phyloP scores from a whole-genome alignment of 2,113 vertebrate species.

The Indicator maculatus region DNA sequence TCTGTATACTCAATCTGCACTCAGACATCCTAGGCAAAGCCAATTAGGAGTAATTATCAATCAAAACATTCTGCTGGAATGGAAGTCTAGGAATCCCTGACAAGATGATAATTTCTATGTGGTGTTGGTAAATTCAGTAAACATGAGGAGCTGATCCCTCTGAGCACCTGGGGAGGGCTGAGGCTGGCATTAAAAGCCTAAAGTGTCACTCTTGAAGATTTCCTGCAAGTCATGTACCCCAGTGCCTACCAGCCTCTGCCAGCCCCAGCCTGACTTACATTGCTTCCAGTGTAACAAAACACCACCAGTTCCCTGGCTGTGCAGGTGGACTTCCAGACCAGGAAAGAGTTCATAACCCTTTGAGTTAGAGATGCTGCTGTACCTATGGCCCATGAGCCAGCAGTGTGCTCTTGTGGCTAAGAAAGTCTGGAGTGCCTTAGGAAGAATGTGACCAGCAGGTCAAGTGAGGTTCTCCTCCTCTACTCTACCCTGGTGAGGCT shows the following conservation, averaged over 20 bases:
- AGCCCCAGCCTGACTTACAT: fast-evolving
- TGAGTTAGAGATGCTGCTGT: too few relatives aligned
- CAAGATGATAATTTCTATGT: fast-evolving
- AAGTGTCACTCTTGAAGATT: too few relatives aligned
- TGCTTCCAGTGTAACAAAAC: not conserved
- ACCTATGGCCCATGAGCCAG: not conserved
- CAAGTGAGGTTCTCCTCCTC: too few relatives aligned
- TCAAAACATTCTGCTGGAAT: not conserved
- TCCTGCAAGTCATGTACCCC: not conserved
- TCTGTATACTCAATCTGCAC: not conserved
- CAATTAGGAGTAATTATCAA: not conserved
- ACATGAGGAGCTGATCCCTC: not conserved
- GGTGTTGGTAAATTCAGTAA: not conserved
- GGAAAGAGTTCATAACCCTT: not conserved
- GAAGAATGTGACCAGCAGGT: too few relatives aligned
- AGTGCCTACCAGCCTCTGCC: not conserved
- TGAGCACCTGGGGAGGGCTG: fast-evolving
- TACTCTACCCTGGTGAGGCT: too few relatives aligned
- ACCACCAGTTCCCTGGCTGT: not conserved
- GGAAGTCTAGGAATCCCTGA: not conserved
- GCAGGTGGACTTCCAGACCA: not conserved
- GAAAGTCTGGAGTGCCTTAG: too few relatives aligned
- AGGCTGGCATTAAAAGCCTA: not conserved
- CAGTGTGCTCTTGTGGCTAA: too few relatives aligned
- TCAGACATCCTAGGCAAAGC: not conserved